Percentiles rank a stretch among this genome's conserved stretches.
Evolutionary conservation across 2,888 invertebrate species (phyloP).

Genomic region (Callinectes sapidus): DNA sequence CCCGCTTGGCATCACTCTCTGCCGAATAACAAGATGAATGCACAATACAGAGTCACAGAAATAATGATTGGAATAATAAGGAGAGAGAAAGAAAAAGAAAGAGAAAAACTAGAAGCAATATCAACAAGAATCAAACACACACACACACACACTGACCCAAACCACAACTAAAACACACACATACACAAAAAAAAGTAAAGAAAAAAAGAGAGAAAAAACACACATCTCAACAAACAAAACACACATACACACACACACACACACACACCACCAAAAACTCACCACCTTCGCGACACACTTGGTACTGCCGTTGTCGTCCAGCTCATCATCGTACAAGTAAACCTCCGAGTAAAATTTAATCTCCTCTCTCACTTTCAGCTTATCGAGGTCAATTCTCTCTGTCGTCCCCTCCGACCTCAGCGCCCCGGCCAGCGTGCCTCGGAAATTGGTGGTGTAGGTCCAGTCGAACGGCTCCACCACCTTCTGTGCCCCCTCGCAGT

Average conservation of each 20-base stretch:
- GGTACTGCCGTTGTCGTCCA: slow-evolving; percentile 98
- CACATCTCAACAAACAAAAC: no score
- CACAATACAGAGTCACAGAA: no score
- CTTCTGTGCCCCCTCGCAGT: slow-evolving; percentile 71
- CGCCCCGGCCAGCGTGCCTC: slow-evolving; percentile 81
- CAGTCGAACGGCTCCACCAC: slow-evolving; percentile 95
- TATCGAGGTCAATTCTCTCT: slow-evolving; percentile 89
- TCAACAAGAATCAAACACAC: no score
- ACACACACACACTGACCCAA: no score
- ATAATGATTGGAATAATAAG: no score
- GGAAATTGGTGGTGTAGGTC: slow-evolving; percentile 96
- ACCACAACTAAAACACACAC: no score
- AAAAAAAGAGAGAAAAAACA: no score
- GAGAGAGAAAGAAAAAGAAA: no score
- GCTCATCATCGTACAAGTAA: slow-evolving; percentile 96
- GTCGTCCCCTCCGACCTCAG: slow-evolving; percentile 78
- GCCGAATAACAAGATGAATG: slow-evolving; percentile 68
- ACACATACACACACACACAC: not conserved
- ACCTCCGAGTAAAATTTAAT: slow-evolving; percentile 96
- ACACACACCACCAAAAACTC: slow-evolving; percentile 75
- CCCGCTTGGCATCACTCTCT: slow-evolving; percentile 97
- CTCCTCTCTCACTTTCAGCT: slow-evolving; percentile 90
- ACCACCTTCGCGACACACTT: slow-evolving; percentile 94
- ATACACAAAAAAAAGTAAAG: no score
- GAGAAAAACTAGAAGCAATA: no score